Conservation (phyloP, 2,888 invertebrate genomes). For the Eristalis pertinax region DNA sequence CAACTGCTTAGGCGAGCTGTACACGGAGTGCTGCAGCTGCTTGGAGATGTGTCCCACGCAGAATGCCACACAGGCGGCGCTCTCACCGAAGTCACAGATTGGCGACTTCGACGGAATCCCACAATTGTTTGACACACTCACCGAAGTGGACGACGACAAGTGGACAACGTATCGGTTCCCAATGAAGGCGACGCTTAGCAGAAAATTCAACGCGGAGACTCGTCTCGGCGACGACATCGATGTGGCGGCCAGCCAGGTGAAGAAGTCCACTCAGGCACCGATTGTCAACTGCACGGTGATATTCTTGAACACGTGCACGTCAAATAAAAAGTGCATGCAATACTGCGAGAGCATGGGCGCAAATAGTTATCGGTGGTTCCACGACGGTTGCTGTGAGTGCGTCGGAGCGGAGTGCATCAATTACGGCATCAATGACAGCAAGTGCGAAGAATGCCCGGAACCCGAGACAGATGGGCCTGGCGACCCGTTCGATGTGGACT, state of each 20-base stretch:
- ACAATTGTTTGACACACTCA: slow-evolving; percentile 90
- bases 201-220: slow-evolving; percentile 58
- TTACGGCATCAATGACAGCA: slow-evolving; percentile 93
- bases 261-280: slow-evolving; percentile 36
- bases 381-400: slow-evolving; percentile 96
- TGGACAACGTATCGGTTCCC: slow-evolving; percentile 78
- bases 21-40: slow-evolving; percentile 88
- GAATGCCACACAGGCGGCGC: slow-evolving; percentile 81
- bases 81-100: slow-evolving; percentile 89
- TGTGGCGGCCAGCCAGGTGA: slow-evolving; percentile 59
- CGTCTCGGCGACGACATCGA: slow-evolving; percentile 70
- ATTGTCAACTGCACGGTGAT: slow-evolving; percentile 78
- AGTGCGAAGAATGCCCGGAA: slow-evolving; percentile 85
- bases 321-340: slow-evolving; percentile 77
- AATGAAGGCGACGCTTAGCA: slow-evolving; percentile 74
- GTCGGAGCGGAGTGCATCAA: slow-evolving; percentile 92
- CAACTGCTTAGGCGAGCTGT: slow-evolving; percentile 92
- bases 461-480: slow-evolving; percentile 81
- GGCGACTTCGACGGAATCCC: slow-evolving; percentile 91
- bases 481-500: slow-evolving; percentile 76
- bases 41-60: slow-evolving; percentile 88
- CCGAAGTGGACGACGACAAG: slow-evolving; percentile 83
- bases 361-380: slow-evolving; percentile 91
- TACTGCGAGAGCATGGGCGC: slow-evolving; percentile 80
- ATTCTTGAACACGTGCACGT: slow-evolving; percentile 77